Conservation (phyloP, 2,888 invertebrate species). For the Apamea crenata region DNA sequence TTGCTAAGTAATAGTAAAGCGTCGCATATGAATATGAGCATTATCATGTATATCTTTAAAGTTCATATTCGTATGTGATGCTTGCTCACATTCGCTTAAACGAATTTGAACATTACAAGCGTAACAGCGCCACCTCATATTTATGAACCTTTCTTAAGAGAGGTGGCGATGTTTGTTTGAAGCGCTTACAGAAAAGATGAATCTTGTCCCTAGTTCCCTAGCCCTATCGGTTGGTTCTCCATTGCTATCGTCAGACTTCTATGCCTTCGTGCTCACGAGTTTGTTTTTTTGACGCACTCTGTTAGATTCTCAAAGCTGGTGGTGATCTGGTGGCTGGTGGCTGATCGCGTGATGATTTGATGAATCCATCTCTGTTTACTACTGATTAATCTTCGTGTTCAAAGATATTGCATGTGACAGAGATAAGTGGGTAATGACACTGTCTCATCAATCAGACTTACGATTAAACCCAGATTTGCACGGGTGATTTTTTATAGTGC, state of each 20-base stretch:
- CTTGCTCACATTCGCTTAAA: not conserved
- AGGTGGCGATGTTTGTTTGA: not conserved
- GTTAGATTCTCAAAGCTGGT: not conserved
- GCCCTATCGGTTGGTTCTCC: not conserved
- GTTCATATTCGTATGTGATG: not conserved
- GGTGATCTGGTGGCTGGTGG: too few species aligned
- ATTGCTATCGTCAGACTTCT: not conserved
- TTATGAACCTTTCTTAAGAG: not conserved
- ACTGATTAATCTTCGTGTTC: not conserved
- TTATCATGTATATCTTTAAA: not conserved
- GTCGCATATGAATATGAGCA: not conserved
- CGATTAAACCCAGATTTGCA: too few species aligned
- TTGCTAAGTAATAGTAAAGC: not conserved
- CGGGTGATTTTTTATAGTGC: too few species aligned
- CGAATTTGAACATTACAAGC: not conserved
- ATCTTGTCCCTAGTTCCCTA: not conserved
- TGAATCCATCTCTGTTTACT: too few species aligned
- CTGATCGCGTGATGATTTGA: not conserved
- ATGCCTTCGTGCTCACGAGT: not conserved
- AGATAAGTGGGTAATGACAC: too few species aligned
- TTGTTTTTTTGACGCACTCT: not conserved
- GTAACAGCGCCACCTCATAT: too few species aligned
- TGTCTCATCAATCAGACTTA: too few species aligned
- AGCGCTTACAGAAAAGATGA: too few species aligned
- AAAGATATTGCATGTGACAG: not conserved